These are phyloP conservation scores for Thunnus albacares DNA, from an alignment of 2,797 vertebrate species.

Conservation along the genomic window DNA sequence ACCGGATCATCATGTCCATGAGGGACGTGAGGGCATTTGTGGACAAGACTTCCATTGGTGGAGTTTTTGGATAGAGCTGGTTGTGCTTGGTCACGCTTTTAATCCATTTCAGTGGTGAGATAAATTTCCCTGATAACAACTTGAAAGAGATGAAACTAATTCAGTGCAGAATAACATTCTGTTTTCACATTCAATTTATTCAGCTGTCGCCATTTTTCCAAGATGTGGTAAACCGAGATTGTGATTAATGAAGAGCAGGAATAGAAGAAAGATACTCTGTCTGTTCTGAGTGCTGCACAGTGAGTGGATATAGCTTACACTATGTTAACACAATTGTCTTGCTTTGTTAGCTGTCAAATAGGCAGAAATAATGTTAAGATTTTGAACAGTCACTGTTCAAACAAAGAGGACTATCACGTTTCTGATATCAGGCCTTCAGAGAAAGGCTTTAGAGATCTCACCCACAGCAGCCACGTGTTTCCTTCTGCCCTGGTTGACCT, in stretches of 20 bases:
- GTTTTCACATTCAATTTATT: not conserved
- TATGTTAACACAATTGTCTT: not conserved
- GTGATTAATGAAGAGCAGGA: conserved; percentile 22
- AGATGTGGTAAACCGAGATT: not conserved
- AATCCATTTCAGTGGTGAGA: not conserved
- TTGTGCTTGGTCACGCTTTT: conserved; percentile 1
- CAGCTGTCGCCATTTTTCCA: not conserved
- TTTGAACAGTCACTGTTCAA: conserved; percentile 5
- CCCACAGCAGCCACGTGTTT: not conserved
- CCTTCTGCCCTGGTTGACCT: not conserved
- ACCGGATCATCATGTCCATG: not conserved
- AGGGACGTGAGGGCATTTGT: not conserved
- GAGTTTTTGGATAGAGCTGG: not conserved
- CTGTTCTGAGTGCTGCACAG: not conserved
- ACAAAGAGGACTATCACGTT: not conserved
- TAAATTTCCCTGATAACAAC: not conserved
- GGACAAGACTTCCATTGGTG: not conserved
- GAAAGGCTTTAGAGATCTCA: not conserved
- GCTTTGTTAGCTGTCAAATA: not conserved
- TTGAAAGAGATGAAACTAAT: not conserved
- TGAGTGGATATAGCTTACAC: not conserved
- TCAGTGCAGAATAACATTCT: conserved; percentile 1
- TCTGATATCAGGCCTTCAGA: not conserved
- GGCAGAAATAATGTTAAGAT: conserved; percentile 11
- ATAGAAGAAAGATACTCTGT: not conserved